Evolutionary conservation across 2,113 vertebrate genomes (phyloP).

Genomic region (Pseudonaja textilis): DNA sequence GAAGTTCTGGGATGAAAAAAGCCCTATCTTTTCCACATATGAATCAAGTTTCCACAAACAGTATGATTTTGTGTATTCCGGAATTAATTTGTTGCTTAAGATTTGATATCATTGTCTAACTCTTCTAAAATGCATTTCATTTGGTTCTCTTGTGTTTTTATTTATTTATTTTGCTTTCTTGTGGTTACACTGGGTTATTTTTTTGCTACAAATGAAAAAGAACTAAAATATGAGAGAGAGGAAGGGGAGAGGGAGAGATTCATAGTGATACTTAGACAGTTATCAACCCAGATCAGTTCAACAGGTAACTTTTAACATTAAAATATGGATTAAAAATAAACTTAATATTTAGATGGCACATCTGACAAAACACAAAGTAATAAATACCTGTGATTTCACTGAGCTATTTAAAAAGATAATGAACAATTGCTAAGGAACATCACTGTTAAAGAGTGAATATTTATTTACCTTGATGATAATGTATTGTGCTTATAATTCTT

Average conservation of each 20-base stretch:
- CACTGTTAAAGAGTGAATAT: slow-evolving; percentile 34
- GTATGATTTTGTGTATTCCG: background rate
- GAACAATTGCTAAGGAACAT: slow-evolving; percentile 41
- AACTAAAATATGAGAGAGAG: background rate
- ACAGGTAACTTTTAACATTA: slow-evolving; percentile 26
- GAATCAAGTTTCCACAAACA: background rate
- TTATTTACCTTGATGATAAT: slow-evolving; percentile 30
- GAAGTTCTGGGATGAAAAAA: background rate
- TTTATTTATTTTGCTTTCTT: background rate
- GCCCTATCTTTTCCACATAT: background rate
- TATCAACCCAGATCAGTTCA: slow-evolving; percentile 3
- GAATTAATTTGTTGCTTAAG: background rate
- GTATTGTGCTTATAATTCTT: slow-evolving; percentile 56
- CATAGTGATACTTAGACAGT: background rate
- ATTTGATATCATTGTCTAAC: background rate
- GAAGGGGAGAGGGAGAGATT: background rate
- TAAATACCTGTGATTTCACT: slow-evolving; percentile 47
- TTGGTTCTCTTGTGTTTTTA: background rate
- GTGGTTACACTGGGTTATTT: background rate
- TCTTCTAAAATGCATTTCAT: background rate
- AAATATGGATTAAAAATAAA: slow-evolving; percentile 36
- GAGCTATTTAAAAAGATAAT: slow-evolving; percentile 56
- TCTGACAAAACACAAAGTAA: slow-evolving; percentile 39
- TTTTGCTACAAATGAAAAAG: background rate
- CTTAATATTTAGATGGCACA: background rate